Conservation (phyloP, 2,888 invertebrate species). For the Stictocephala bisonia region DNA sequence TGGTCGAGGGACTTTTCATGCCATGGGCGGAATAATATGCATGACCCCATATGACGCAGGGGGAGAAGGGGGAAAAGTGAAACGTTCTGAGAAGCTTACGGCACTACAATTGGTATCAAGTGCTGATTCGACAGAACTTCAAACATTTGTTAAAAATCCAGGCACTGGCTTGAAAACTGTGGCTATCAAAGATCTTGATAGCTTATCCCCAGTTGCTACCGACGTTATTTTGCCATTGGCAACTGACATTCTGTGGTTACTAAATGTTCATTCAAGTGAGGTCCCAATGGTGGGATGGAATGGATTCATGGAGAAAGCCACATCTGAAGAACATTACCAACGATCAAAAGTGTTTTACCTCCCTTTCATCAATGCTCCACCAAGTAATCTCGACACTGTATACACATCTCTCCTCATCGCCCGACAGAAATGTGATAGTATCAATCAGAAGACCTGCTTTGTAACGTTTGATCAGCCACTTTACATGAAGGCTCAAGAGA, state of each 20-base stretch:
- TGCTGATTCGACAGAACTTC: slow-evolving; percentile 14
- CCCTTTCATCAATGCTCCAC: too few species aligned
- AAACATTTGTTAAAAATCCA: slow-evolving; percentile 33
- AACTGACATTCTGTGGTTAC: slow-evolving; percentile 29
- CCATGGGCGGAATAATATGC: too few species aligned
- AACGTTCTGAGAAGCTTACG: slow-evolving; percentile 11
- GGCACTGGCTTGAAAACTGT: slow-evolving; percentile 23
- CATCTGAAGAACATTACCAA: slow-evolving; percentile 15
- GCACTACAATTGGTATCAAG: slow-evolving; percentile 23
- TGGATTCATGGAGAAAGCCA: slow-evolving; percentile 32
- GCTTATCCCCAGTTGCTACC: slow-evolving; percentile 10
- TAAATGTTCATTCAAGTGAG: slow-evolving; percentile 24
- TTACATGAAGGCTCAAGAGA: slow-evolving; percentile 7
- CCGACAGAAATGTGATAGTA: too few species aligned
- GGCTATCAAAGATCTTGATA: slow-evolving; percentile 27
- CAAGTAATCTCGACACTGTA: too few species aligned
- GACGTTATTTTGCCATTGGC: neutral
- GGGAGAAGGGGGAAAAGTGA: neutral
- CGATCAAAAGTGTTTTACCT: neutral
- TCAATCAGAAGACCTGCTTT: too few species aligned
- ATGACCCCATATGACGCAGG: too few species aligned
- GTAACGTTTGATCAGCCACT: slow-evolving; percentile 22
- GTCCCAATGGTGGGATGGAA: slow-evolving; percentile 26
- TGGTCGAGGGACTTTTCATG: too few species aligned
- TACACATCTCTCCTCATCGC: too few species aligned